Evolutionary conservation across 1,140 invertebrate species (phyloP).

Genomic region (Eupristina koningsbergeri): DNA sequence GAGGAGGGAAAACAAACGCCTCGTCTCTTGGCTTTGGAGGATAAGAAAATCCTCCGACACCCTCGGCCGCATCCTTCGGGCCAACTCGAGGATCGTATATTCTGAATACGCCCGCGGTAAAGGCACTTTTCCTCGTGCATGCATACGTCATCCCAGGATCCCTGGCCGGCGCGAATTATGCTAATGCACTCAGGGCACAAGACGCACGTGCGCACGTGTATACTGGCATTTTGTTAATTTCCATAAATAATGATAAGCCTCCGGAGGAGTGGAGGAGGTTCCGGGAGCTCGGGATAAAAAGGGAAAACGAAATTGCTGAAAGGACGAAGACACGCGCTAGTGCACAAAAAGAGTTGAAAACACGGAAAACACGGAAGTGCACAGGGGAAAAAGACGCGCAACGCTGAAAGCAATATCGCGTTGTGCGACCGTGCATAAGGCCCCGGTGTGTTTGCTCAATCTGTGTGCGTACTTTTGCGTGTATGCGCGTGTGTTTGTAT

Average conservation of each 20-base stretch:
- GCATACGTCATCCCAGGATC: not conserved
- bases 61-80: no score
- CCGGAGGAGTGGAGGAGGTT: not conserved
- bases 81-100: not conserved
- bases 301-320: slow-evolving; percentile 15
- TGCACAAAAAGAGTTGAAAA: slow-evolving; percentile 26
- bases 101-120: slow-evolving; percentile 7
- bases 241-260: slow-evolving; percentile 49
- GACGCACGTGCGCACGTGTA: not conserved
- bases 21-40: not conserved
- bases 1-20: not conserved
- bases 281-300: not conserved
- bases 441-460: not conserved
- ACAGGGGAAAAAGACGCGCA: not conserved
- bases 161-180: slow-evolving; percentile 32
- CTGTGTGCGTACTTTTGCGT: not conserved
- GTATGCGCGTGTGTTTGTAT: not conserved
- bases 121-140: slow-evolving; percentile 3
- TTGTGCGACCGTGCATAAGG: slow-evolving; percentile 10
- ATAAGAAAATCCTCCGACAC: not conserved
- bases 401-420: slow-evolving; percentile 43
- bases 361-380: slow-evolving; percentile 40
- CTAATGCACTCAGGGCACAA: slow-evolving; percentile 13
- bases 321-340: not conserved
- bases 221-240: slow-evolving; percentile 44